Percentiles rank a stretch among this genome's conserved stretches.
Evolutionary conservation across 2,888 invertebrate genomes (phyloP).

Genomic region (Campaea margaritaria): DNA sequence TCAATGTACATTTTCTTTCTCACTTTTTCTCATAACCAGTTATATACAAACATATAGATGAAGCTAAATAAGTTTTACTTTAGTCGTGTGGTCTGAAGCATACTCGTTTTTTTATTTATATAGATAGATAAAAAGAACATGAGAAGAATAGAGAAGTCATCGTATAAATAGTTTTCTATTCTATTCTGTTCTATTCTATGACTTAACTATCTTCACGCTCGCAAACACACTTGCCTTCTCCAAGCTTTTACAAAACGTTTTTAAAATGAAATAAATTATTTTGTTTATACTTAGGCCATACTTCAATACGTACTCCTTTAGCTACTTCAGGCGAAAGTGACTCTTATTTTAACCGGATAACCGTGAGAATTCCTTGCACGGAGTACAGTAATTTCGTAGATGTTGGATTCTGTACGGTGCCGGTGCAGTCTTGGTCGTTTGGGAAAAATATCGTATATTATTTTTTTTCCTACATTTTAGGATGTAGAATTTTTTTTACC

Average conservation of each 20-base stretch:
- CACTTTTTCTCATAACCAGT: too few species aligned
- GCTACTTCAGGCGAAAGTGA: constrained; percentile 48
- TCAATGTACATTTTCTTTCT: too few species aligned
- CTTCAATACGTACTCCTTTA: constrained; percentile 58
- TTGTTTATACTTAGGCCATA: constrained; percentile 68
- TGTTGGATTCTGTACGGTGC: constrained; percentile 72
- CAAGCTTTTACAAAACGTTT: constrained; percentile 15
- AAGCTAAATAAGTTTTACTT: too few species aligned
- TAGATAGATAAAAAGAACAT: too few species aligned
- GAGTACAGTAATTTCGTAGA: constrained; percentile 75
- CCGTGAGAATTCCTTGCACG: constrained; percentile 57
- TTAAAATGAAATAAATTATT: constrained; percentile 47
- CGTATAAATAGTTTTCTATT: too few species aligned
- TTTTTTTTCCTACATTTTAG: background rate
- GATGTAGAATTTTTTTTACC: too few species aligned
- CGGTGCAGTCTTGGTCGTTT: constrained; percentile 58
- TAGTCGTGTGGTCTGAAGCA: too few species aligned
- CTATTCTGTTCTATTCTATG: too few species aligned
- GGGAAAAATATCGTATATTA: constrained; percentile 30
- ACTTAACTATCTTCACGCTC: too few species aligned
- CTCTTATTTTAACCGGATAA: constrained; percentile 56
- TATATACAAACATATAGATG: too few species aligned
- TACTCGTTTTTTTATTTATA: too few species aligned
- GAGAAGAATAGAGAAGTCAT: too few species aligned
- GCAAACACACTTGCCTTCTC: constrained; percentile 7